Base-by-base conservation (phyloP, 2,113 vertebrate genomes). In the Poeciliopsis prolifica region DNA sequence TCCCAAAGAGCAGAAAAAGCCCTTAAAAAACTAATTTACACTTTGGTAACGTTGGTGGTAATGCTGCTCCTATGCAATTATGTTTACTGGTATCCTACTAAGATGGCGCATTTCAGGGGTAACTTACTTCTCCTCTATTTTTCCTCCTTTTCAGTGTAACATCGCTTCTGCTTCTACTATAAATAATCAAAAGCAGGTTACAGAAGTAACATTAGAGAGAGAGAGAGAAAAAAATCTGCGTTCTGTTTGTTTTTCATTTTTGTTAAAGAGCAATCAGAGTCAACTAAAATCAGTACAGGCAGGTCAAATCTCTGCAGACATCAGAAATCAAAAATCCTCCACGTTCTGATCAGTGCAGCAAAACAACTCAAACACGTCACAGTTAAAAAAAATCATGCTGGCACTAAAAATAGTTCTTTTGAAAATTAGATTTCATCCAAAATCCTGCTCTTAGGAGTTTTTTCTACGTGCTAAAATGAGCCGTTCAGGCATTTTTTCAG, bases 391-490 rank as follows among this genome's bases (percentile, higher is more conserved):
- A 72, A 60, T 51, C 75, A 13, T 9, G 31, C 72, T 54, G 58
- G 31, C 70, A 68, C 71, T 61, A 60, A 75, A 74, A 67, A 77
- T 64, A 75, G 62, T 64, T 30, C 73, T 58, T 69, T 42, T 68
- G 42, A 65, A 60, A 70, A 82, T 80, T 29, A 61, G 51, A 77
- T 78, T 70, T 71, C 75, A 79, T 35, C 58, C 72, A 61, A 44
- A 81, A 70, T n/a, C 3, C 48, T 54, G 15, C 63, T 73, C 61
- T 75, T 79, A 35, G 84, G 77, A 83, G 75, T 2, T 37, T 75
- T 87, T 87, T 90, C 78, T 70, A 83, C 73, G 66, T 76, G 40
- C 78, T 70, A 88, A 92, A 86, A 87, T 93, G 93, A 42, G 14
- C 3, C 40, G 3, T 42, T 42, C 40, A 2, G 93, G 93, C 93